Evolutionary conservation across 1,140 invertebrate genomes (phyloP), one percentile per base, ranked within the genome.

Genomic region (Heterodera schachtii): DNA sequence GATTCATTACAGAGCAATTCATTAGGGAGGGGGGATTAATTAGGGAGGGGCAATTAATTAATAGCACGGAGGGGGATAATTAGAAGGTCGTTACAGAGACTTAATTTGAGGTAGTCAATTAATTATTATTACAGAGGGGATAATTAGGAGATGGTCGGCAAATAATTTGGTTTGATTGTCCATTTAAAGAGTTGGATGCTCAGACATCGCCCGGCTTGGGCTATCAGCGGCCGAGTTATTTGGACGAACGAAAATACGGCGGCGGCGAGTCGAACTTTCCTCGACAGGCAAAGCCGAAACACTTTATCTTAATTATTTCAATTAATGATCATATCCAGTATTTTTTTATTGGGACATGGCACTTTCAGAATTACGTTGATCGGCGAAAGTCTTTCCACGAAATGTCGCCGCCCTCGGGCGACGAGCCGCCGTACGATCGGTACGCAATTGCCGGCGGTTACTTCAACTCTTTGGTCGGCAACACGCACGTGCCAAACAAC

Each of bases 311-410:
- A 9, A 11, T 44, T 66, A 1, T 75, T 16, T 41, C 41, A 49
- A 66, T 46, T 70, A 75, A 73, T n/a, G 43, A n/a, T n/a, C n/a
- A n/a, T n/a, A n/a, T n/a, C n/a, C n/a, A n/a, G n/a, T n/a, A n/a
- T n/a, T n/a, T n/a, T n/a, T n/a, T n/a, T n/a, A n/a, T n/a, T n/a
- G n/a, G n/a, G n/a, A n/a, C n/a, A n/a, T n/a, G n/a, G n/a, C n/a
- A n/a, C n/a, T n/a, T n/a, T 78, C 75, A 84, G 83, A 75, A 19
- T n/a, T 86, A 83, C 71, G 78, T 81, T 19, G 85, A 86, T 73
- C 73, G 85, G 41, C 73, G 85, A 49, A 84, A 86, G 49, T 87
- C 86, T 8, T 86, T 86, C 76, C 85, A 86, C 71, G 87, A 85
- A 79, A 66, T 83, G 82, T 80, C 81, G 3, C 82, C 82, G 19